Percentiles rank a stretch among this genome's conserved stretches.
Evolutionary conservation across 2,797 vertebrate species (phyloP).

Genomic region (Paguma larvata): DNA sequence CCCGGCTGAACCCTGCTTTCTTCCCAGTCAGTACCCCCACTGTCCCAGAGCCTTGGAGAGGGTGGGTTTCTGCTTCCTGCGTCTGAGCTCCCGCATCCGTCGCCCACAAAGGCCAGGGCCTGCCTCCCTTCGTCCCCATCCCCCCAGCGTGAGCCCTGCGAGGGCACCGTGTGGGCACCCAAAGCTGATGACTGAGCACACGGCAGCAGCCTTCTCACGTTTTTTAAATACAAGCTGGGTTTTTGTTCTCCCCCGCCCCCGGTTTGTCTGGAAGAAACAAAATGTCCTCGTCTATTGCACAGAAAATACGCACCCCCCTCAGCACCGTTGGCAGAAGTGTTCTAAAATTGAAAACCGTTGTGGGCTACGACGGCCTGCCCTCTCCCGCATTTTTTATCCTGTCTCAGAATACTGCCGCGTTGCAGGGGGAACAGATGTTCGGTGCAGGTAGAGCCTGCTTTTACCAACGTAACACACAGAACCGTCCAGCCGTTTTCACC

Average conservation of each 20-base stretch:
- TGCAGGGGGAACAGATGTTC: constrained; percentile 47
- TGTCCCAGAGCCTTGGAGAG: neutral
- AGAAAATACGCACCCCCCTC: constrained; percentile 1
- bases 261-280: constrained; percentile 53
- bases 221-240: neutral
- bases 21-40: too few relatives aligned
- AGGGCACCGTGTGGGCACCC: rapidly evolving
- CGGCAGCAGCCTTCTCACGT: neutral
- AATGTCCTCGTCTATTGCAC: neutral
- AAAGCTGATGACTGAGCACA: too few relatives aligned
- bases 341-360: constrained; percentile 57
- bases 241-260: neutral
- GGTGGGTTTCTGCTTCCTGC: neutral
- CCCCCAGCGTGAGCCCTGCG: neutral
- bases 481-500: neutral
- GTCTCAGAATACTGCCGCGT: neutral
- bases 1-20: neutral
- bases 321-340: constrained; percentile 17
- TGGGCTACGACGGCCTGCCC: constrained; percentile 29
- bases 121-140: neutral
- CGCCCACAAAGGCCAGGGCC: rapidly evolving
- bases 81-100: rapidly evolving
- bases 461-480: neutral
- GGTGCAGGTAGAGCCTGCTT: constrained; percentile 23
- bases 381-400: constrained; percentile 18